Evolutionary conservation across 2,113 vertebrate genomes (phyloP).

Genomic region (Pterocles orientalis): DNA sequence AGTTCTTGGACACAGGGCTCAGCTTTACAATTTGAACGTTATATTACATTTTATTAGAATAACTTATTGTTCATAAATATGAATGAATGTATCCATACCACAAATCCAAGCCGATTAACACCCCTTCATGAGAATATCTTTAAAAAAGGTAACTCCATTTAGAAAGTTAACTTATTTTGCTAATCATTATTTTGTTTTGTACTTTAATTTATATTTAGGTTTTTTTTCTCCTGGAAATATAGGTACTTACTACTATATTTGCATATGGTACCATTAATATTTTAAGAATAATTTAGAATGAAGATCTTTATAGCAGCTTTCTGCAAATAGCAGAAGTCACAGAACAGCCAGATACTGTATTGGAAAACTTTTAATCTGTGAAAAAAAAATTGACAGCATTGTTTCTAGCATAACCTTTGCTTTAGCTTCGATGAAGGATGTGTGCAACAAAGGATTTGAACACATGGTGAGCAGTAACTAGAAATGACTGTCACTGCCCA

Average conservation of each 20-base stretch:
- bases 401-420: not conserved
- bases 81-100: not conserved
- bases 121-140: not conserved
- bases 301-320: not conserved
- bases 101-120: not conserved
- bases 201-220: not conserved
- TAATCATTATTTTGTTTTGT: not conserved
- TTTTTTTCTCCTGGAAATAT: not conserved
- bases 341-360: not conserved
- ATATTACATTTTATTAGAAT: not conserved
- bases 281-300: not conserved
- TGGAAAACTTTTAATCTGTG: not conserved
- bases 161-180: not conserved
- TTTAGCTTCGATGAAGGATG: not conserved
- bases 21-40: not conserved
- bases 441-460: not conserved
- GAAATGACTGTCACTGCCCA: not conserved
- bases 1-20: not conserved
- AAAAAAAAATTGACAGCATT: not conserved
- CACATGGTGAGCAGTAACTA: not conserved
- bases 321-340: not conserved
- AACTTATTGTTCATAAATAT: not conserved
- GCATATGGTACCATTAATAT: not conserved
- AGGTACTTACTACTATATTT: not conserved
- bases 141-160: not conserved